Conservation (phyloP, 2,113 vertebrate species). For the Canis aureus region DNA sequence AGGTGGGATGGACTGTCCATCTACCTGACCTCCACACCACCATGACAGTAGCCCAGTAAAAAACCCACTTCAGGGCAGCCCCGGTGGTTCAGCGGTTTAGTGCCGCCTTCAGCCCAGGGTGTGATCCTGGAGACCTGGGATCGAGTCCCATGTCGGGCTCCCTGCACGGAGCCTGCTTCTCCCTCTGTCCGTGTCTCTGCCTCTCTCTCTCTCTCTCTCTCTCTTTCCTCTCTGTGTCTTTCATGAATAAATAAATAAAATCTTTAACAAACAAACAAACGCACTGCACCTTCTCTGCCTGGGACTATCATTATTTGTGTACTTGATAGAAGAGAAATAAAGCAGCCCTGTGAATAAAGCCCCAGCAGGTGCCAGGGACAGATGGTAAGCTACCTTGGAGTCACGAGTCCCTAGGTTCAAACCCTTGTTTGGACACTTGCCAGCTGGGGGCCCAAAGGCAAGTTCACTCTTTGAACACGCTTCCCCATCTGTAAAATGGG, state of each 20-base stretch:
- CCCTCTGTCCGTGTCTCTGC: no score
- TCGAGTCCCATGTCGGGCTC: no score
- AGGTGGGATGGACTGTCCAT: background rate
- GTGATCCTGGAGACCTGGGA: no score
- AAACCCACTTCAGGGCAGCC: background rate
- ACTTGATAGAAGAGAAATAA: background rate
- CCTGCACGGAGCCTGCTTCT: no score
- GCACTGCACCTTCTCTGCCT: background rate
- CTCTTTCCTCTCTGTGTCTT: no score
- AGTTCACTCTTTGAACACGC: background rate
- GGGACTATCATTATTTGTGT: background rate
- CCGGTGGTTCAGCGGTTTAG: no score
- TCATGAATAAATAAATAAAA: no score
- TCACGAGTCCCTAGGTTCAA: rapidly evolving
- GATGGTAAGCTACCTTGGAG: background rate
- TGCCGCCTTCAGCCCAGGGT: no score
- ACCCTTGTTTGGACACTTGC: background rate
- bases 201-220: no score
- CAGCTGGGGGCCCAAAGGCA: background rate
- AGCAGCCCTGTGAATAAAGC: background rate
- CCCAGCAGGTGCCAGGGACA: background rate
- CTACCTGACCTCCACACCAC: rapidly evolving
- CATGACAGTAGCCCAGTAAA: background rate
- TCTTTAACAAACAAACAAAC: background rate
- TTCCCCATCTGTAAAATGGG: background rate